phyloP scores from a whole-genome alignment of 2,113 vertebrate species.

The Pangasianodon hypophthalmus region DNA sequence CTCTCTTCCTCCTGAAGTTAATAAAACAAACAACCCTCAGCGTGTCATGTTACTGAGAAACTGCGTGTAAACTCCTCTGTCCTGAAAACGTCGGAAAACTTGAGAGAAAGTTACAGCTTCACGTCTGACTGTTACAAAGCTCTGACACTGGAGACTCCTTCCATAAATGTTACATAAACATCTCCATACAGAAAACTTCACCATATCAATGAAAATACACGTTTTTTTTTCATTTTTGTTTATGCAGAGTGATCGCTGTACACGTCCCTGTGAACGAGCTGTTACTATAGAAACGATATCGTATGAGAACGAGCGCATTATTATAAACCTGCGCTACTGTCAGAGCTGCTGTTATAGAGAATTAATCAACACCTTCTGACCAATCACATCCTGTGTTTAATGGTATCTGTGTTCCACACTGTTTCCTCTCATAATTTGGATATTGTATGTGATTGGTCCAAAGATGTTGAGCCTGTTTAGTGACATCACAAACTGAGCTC shows the following conservation, averaged over 20 bases:
- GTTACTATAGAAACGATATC: background rate
- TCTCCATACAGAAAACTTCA: background rate
- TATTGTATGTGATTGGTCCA: background rate
- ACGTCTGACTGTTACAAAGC: background rate
- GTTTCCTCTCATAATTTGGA: background rate
- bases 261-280: no score
- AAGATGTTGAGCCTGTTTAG: background rate
- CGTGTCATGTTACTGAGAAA: background rate
- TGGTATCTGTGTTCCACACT: background rate
- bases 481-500: background rate
- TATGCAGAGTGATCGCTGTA: no score
- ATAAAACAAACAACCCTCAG: background rate
- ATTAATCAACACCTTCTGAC: no score
- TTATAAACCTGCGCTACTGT: background rate
- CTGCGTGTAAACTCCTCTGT: no score
- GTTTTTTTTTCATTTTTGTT: no score
- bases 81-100: no score
- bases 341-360: no score
- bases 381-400: background rate
- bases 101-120: no score
- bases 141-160: background rate
- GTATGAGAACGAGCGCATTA: background rate
- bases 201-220: no score
- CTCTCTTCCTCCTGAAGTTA: background rate
- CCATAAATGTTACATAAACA: background rate